Base-by-base conservation (phyloP, 2,797 vertebrate species). In the Anguilla megastoma region DNA sequence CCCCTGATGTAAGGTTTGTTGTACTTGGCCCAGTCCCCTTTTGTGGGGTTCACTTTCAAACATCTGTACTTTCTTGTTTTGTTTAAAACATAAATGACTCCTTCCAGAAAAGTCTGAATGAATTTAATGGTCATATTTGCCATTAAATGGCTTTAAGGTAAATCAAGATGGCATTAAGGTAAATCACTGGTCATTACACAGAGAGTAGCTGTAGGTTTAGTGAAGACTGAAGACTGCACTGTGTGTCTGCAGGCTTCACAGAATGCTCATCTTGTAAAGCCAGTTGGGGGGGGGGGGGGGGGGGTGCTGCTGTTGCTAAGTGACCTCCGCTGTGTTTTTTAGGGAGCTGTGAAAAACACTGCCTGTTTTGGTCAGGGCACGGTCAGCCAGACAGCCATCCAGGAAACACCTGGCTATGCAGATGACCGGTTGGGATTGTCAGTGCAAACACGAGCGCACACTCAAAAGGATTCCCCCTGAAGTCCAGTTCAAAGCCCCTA, bases 361-460 rank as follows among this genome's bases (percentile, higher is more conserved):
- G n/a, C 54, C 50, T n/a, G 36, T 84, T 56, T 27, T 58, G 52
- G 24, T 33, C 83, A 54, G 52, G 83, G 52, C n/a, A 52, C 12
- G 83, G 83, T 84, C 83, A 54, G 50, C 27, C 52, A 30, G 52
- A 54, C 83, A 27, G 83, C 10, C 83, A 33, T 33, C 50, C n/a
- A 27, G 83, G 83, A 84, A 58, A 84, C 52, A 58, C 50, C 83
- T 84, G 50, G 83, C 52, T 1, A 84, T 7, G 14, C 50, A 33
- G 52, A 12, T 50, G 83, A 58, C 52, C n/a, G 30, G 83, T 21
- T 6, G 63, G 63, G n/a, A 27, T 10, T 54, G 83, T 14, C 52
- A 54, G 24, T 6, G 16, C 50, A 84, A 54, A 58, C 83, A 50
- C 50, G 33, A 24, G 21, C 14, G 3, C 74, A 36, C 33, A 45